phyloP scores from a whole-genome alignment of 2,888 invertebrate species.

The Cyclophora punctaria region DNA sequence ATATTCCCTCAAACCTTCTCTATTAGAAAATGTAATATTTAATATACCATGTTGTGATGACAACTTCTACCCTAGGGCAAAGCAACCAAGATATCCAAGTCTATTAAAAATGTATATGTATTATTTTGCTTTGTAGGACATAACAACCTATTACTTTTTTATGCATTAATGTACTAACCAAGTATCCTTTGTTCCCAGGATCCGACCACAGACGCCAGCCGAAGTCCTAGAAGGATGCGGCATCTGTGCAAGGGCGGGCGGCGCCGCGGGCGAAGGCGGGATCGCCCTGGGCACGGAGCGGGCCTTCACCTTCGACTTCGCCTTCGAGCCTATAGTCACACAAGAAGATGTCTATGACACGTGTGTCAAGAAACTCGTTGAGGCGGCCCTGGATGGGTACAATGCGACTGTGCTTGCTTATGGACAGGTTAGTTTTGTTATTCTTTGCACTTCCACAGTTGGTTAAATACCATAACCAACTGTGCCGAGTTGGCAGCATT shows the following conservation, averaged over 20 bases:
- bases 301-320: constrained; percentile 97
- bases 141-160: too few species aligned
- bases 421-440: constrained; percentile 81
- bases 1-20: too few species aligned
- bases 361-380: constrained; percentile 90
- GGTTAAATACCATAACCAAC: too few species aligned
- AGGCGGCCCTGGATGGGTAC: constrained; percentile 95
- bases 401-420: constrained; percentile 98
- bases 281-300: constrained; percentile 94
- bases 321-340: constrained; percentile 86
- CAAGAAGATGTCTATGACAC: constrained; percentile 88
- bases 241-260: constrained; percentile 92
- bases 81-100: neutral
- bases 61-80: too few species aligned
- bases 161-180: neutral
- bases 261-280: constrained; percentile 92
- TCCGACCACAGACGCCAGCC: constrained; percentile 93
- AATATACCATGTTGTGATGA: too few species aligned
- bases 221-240: constrained; percentile 97
- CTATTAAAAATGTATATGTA: too few species aligned
- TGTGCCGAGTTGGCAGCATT: too few species aligned
- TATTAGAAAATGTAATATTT: neutral
- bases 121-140: neutral
- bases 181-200: constrained; percentile 71
- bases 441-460: too few species aligned